These are phyloP conservation scores for Aurelia sp. DNA, from an alignment of 30 jellyfish, hydroid and myxozoan genomes.

Conservation along the genomic window DNA sequence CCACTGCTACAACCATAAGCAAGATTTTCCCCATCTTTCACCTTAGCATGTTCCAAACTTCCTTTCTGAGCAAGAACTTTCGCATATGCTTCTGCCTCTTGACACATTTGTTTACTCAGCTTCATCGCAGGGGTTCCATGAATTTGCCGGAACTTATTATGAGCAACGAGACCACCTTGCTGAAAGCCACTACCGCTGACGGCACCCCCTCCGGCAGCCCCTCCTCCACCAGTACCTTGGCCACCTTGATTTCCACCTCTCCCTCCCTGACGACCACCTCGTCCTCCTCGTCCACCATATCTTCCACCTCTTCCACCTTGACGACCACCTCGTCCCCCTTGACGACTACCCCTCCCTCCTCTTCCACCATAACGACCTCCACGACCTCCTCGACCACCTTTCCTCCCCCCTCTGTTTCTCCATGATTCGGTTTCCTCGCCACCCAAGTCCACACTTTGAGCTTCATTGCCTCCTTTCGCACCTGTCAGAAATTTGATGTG, in stretches of 20 bases:
- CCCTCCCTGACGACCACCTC: constrained; percentile 8
- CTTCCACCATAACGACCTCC: constrained; percentile 6
- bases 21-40: constrained; percentile 86
- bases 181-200: constrained; percentile 38
- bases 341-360: constrained; percentile 12
- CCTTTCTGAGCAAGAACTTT: constrained; percentile 77
- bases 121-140: constrained; percentile 76
- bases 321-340: constrained; percentile 12
- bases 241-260: constrained; percentile 10
- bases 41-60: constrained; percentile 59
- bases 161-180: constrained; percentile 72
- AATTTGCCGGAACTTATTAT: constrained; percentile 75
- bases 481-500: too few species aligned
- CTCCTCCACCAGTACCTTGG: constrained; percentile 19
- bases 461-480: neutral
- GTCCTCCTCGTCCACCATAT: constrained; percentile 10
- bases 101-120: constrained; percentile 58
- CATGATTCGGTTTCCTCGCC: neutral
- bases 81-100: constrained; percentile 84
- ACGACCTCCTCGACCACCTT: neutral
- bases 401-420: constrained; percentile 8
- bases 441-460: neutral
- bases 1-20: constrained; percentile 71
- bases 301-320: constrained; percentile 7
- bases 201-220: constrained; percentile 48